Evolutionary conservation across 2,113 vertebrate species (phyloP), one percentile per base, ranked within the genome.

Genomic region (Urocitellus parryii): DNA sequence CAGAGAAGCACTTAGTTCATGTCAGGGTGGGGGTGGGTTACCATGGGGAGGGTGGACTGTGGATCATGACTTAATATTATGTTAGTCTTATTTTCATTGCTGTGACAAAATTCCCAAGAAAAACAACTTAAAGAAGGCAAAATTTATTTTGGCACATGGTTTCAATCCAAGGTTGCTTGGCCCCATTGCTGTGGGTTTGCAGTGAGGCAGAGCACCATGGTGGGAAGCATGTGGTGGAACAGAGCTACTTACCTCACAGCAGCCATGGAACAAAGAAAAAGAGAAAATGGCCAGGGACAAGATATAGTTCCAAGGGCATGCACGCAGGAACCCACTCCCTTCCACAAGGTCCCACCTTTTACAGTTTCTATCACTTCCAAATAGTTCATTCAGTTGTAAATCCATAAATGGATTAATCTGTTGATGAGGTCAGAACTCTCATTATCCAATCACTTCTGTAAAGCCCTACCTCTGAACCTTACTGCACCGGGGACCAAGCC

Each of bases 21-120:
- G 5, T 22, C 11, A 0, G 39, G 5, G 32, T 10, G 29, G 18
- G 5, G 4, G 5, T 8, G 18, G 9, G 14, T 56, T n/a, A 39
- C 9, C n/a, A 16, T 0, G 42, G 79, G 1, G 70, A 27, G 8
- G 5, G 2, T 24, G 6, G 5, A 12, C 61, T 74, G 4, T 8
- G 22, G 51, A 72, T 10, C 25, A 58, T 3, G 18, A 24, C n/a
- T 89, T 32, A 84, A 48, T 14, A 25, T 70, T 70, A 18, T n/a
- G 34, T 13, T 70, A n/a, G 32, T n/a, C 67, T 18, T 34, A 70
- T 70, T 70, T n/a, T 18, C 34, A 70, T 70, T n/a, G 34, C 34
- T n/a, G 16, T 70, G 6, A n/a, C 14, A 70, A 70, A 16, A 70
- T n/a, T 2, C 67, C 16, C 5, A 29, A 70, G 13, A n/a, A n/a